These are phyloP conservation scores for Trogon surrucura DNA, from an alignment of 2,113 vertebrate species.

Conservation along the genomic window DNA sequence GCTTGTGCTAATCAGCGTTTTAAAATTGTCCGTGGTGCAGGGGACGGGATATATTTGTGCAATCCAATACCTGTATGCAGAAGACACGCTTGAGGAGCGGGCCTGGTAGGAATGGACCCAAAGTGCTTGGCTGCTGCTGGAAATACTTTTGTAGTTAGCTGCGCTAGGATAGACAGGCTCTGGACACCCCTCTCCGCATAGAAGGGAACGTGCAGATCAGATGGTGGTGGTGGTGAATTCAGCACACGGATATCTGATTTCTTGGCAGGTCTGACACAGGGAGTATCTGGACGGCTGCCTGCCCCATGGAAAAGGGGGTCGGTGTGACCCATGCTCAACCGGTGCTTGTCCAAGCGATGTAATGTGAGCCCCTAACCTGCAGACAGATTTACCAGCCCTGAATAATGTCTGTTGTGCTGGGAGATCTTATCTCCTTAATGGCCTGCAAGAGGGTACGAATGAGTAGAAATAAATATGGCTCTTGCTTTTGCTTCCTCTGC, in stretches of 20 bases:
- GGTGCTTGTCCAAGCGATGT: not conserved
- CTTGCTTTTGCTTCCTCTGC: slow-evolving; percentile 29
- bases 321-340: slow-evolving; percentile 46
- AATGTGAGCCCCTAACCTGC: slow-evolving; percentile 44
- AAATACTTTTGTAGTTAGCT: not conserved
- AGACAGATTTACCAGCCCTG: slow-evolving; percentile 68
- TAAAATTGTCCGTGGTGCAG: not conserved
- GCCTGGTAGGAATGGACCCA: not conserved
- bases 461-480: slow-evolving; percentile 39
- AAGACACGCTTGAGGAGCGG: not conserved
- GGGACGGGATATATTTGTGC: not conserved
- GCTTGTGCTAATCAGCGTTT: not conserved
- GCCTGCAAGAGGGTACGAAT: slow-evolving; percentile 42
- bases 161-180: not conserved
- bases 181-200: not conserved
- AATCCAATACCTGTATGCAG: not conserved
- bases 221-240: slow-evolving; percentile 35
- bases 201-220: slow-evolving; percentile 45
- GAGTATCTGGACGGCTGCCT: slow-evolving; percentile 61
- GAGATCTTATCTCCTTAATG: slow-evolving; percentile 59
- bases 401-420: slow-evolving; percentile 66
- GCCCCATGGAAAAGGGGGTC: slow-evolving; percentile 33
- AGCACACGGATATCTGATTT: slow-evolving; percentile 65
- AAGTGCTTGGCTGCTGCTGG: not conserved
- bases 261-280: slow-evolving; percentile 38